A percentile compares a stretch with the other conserved stretches of the same genome.
These are phyloP conservation scores for Pogonomyrmex barbatus DNA, from an alignment of 1,140 invertebrate species.

Conservation along the genomic window DNA sequence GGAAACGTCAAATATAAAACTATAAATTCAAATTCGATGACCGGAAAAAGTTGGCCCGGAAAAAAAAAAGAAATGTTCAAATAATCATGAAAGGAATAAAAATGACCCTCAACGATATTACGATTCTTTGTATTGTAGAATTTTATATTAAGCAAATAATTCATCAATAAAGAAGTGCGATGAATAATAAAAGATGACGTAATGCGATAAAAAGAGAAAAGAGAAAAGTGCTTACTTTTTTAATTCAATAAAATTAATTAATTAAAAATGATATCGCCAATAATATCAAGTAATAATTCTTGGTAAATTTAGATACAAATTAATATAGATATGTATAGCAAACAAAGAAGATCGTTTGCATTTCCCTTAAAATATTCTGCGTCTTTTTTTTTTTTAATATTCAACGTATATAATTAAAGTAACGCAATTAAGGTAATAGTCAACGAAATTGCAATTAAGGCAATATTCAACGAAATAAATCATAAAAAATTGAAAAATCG, in stretches of 20 bases:
- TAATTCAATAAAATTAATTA: background rate
- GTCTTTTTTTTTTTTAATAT: background rate
- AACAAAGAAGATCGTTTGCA: no score
- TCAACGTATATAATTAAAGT: background rate
- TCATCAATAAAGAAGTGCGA: background rate
- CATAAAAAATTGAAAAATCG: background rate
- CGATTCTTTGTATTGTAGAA: background rate
- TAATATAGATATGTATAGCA: background rate
- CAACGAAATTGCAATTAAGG: no score
- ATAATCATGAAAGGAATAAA: slow-evolving; percentile 43
- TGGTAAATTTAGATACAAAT: background rate
- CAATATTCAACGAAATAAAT: background rate
- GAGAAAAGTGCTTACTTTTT: background rate
- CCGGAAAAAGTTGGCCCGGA: background rate
- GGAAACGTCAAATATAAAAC: slow-evolving; percentile 55
- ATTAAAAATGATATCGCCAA: background rate
- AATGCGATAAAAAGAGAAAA: no score
- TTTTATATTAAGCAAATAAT: background rate
- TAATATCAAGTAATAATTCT: background rate
- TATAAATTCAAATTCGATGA: slow-evolving; percentile 51
- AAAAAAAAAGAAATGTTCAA: slow-evolving; percentile 41
- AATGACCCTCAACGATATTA: background rate
- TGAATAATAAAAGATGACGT: background rate
- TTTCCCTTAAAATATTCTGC: background rate
- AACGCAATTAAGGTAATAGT: no score